Conservation (phyloP, 2,113 vertebrate genomes). For the Eptesicus fuscus region DNA sequence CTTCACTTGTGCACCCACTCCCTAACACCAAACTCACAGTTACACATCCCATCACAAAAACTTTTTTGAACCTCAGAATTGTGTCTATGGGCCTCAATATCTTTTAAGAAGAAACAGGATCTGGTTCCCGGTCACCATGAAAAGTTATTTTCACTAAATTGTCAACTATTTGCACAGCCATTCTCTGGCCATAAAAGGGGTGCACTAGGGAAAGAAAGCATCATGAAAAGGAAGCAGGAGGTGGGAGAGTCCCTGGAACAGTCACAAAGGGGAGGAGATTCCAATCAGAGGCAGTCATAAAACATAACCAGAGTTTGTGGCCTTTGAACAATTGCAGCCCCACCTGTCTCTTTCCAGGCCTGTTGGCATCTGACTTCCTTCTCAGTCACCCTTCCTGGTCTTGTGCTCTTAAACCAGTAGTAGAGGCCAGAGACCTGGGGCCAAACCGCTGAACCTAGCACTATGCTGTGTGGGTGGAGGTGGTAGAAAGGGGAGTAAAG, state of each 20-base stretch:
- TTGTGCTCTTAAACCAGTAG: neutral
- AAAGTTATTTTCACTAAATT: neutral
- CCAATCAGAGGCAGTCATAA: neutral
- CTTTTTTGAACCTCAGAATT: neutral
- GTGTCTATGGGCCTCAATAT: neutral
- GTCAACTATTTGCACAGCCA: constrained; percentile 13
- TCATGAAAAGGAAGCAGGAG: neutral
- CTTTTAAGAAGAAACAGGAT: neutral
- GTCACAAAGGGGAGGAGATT: neutral
- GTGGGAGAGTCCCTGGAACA: neutral
- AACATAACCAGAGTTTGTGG: neutral
- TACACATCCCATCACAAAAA: neutral
- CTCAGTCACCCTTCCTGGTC: neutral
- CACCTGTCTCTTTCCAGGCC: neutral
- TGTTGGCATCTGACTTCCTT: constrained; percentile 12
- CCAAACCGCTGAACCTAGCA: neutral
- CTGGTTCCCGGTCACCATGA: neutral
- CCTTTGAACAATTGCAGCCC: neutral
- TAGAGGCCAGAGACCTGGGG: no score
- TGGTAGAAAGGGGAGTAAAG: neutral
- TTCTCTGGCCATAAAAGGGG: neutral
- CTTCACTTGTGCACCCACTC: neutral
- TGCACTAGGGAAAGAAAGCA: neutral
- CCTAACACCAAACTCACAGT: neutral
- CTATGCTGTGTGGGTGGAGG: neutral